These are phyloP conservation scores for Trichosurus vulpecula DNA, from an alignment of 2,797 vertebrate genomes.

Conservation along the genomic window DNA sequence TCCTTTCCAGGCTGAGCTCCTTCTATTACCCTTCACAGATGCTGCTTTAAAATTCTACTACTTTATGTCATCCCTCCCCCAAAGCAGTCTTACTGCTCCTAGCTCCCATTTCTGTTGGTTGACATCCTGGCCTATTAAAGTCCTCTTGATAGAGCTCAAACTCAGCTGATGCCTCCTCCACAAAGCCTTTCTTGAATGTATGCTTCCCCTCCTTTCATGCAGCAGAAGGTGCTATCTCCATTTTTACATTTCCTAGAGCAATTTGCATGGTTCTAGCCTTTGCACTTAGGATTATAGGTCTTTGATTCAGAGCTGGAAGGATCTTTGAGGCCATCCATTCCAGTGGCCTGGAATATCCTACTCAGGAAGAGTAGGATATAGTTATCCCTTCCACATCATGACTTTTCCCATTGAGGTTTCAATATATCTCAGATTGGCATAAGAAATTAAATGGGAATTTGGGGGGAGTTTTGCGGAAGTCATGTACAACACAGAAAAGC, in stretches of 20 bases:
- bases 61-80: background rate
- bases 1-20: background rate
- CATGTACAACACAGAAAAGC: background rate
- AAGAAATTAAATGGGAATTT: background rate
- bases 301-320: background rate
- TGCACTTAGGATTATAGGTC: background rate
- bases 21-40: background rate
- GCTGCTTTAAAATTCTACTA: background rate
- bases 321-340: background rate
- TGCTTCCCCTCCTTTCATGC: background rate
- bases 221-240: background rate
- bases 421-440: background rate
- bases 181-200: background rate
- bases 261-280: background rate
- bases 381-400: background rate
- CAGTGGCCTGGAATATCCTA: too few relatives aligned
- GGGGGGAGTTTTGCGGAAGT: background rate
- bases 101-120: background rate
- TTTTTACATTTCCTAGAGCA: background rate
- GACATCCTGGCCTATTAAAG: background rate
- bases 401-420: background rate
- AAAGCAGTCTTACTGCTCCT: background rate
- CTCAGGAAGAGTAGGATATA: background rate
- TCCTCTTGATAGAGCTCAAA: background rate
- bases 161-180: background rate